Evolutionary conservation across 1,140 invertebrate species (phyloP), one percentile per base, ranked within the genome.

Genomic region (Temnothorax longispinosus): DNA sequence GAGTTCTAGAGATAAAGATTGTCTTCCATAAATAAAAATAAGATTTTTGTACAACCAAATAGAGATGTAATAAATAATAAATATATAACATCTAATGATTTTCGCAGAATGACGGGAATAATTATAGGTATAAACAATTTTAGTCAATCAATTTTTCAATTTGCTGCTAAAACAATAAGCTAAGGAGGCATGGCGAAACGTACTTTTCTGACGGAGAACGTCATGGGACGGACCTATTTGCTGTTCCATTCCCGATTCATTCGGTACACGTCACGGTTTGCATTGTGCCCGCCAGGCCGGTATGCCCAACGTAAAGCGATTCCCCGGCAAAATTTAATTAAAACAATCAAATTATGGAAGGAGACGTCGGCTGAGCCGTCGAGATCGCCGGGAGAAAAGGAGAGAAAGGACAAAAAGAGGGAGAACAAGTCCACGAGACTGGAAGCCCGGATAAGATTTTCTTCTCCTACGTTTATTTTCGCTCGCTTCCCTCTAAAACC

Each of bases 311-410:
- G 94, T 93, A 94, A 95, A 95, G 92, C 91, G 94, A 95, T 95
- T 95, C 93, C 87, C 92, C 89, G 93, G 87, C 91, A 92, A 95
- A 95, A 95, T 95, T 95, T 95, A 95, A 95, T 95, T 95, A 95
- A 95, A 95, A 95, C 94, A 95, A 95, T 95, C 94, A 95, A 95
- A 94, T 95, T 95, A 95, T 94, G 93, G 94, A 93, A 94, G 93
- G 93, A 95, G 94, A 89, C 87, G 89, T 93, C 92, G 94, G 92
- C 91, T 93, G 93, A 94, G 88, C 92, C 85, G 90, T 92, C 81
- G 92, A 89, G 88, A 90, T 90, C 90, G 86, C 72, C 76, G 85
- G 64, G 85, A 88, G 89, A 91, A 88, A 87, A 89, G 91, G 85
- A 90, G 82, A 86, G 77, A 85, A 85, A 84, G 64, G 85, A 89